Evolutionary conservation across 2,113 vertebrate species (phyloP).

Genomic region (Condylura cristata): DNA sequence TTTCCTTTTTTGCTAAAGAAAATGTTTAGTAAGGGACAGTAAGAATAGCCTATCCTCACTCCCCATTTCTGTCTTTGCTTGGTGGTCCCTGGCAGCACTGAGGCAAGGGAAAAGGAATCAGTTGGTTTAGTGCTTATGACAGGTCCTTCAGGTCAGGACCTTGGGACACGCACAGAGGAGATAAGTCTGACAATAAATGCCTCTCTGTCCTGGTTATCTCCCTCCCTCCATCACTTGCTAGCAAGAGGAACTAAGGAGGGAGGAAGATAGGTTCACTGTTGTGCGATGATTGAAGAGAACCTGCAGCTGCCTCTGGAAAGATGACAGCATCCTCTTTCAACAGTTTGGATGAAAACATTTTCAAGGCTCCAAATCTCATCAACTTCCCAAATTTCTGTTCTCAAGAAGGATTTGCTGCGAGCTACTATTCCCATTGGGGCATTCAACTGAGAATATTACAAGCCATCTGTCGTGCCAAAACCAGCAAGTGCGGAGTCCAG

Average conservation of each 20-base stretch:
- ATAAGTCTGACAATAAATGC: neutral
- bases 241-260: neutral
- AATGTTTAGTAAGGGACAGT: neutral
- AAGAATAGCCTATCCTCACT: neutral
- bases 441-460: slow-evolving; percentile 72
- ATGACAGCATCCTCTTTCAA: slow-evolving; percentile 51
- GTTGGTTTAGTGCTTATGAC: neutral
- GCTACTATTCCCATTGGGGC: slow-evolving; percentile 32
- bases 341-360: slow-evolving; percentile 59
- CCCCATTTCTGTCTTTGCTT: neutral
- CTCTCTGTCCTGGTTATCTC: neutral
- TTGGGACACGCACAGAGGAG: neutral
- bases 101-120: neutral
- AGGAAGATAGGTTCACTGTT: neutral
- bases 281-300: neutral
- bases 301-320: slow-evolving; percentile 32
- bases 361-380: slow-evolving; percentile 32
- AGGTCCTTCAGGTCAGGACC: neutral
- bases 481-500: slow-evolving; percentile 76
- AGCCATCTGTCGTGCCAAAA: slow-evolving; percentile 87
- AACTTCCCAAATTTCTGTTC: slow-evolving; percentile 46
- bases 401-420: slow-evolving; percentile 61
- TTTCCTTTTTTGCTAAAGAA: slow-evolving; percentile 46
- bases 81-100: slow-evolving; percentile 24
- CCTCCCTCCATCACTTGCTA: neutral